A percentile compares a stretch with the other conserved stretches of the same genome.
phyloP scores from a whole-genome alignment of 2,888 invertebrate species.

The Nemoura dubitans region DNA sequence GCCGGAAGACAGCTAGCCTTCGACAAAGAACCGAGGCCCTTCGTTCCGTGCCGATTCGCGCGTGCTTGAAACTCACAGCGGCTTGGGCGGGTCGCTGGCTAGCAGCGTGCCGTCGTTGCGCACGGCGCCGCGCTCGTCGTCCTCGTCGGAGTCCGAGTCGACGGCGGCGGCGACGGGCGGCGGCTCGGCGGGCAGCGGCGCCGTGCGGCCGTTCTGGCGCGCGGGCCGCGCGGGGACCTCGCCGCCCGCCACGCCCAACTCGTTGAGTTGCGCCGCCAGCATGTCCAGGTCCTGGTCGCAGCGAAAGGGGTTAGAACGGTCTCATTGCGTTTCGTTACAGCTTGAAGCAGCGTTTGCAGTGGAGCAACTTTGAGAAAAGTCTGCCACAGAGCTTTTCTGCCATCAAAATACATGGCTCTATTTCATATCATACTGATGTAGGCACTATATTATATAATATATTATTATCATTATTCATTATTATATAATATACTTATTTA shows the following conservation, averaged over 20 bases:
- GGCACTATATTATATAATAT: too few relatives aligned
- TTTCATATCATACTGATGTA: too few relatives aligned
- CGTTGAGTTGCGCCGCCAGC: constrained; percentile 94
- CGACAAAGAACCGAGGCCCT: too few relatives aligned
- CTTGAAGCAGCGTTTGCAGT: too few relatives aligned
- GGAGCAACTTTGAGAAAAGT: too few relatives aligned
- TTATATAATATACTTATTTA: too few relatives aligned
- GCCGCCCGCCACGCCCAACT: constrained; percentile 76
- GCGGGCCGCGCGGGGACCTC: constrained; percentile 65
- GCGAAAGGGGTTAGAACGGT: not conserved
- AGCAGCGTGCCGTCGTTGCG: constrained; percentile 93
- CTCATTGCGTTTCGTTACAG: not conserved
- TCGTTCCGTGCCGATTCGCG: too few relatives aligned
- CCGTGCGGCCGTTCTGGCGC: constrained; percentile 52
- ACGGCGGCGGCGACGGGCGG: constrained; percentile 55
- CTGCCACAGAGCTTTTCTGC: too few relatives aligned
- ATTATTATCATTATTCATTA: too few relatives aligned
- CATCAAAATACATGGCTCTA: too few relatives aligned
- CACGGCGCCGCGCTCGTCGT: constrained; percentile 72
- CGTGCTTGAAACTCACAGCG: constrained; percentile 93
- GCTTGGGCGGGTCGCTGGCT: constrained; percentile 96
- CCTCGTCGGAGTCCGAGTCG: constrained; percentile 80
- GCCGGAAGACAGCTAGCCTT: too few relatives aligned
- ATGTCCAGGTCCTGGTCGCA: constrained; percentile 92
- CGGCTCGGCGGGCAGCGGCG: constrained; percentile 50